Conservation (phyloP, 2,797 vertebrate species). For the Petrocephalus schoutedeni region DNA sequence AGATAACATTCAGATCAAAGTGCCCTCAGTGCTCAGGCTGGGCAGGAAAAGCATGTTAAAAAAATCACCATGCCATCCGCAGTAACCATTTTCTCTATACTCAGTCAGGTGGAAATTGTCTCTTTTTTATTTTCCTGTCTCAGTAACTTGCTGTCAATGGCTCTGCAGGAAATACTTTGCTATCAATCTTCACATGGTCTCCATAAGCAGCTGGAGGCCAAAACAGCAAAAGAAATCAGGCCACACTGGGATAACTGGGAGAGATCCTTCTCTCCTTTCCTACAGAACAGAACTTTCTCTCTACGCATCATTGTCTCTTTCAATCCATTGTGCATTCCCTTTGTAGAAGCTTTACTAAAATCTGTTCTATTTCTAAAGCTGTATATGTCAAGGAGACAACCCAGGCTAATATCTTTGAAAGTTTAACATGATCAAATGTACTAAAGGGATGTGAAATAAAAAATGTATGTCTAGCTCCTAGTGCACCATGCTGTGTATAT, state of each 20-base stretch:
- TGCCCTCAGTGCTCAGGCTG: slow-evolving; percentile 51
- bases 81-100: slow-evolving; percentile 43
- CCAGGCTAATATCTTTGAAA: not conserved
- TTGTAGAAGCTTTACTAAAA: not conserved
- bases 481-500: not conserved
- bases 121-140: slow-evolving; percentile 51
- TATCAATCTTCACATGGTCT: slow-evolving; percentile 49
- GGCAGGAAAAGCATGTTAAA: slow-evolving; percentile 31
- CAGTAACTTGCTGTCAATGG: slow-evolving; percentile 49
- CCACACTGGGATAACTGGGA: not conserved
- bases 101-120: slow-evolving; percentile 52
- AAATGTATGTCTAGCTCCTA: not conserved
- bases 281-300: not conserved
- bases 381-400: not conserved
- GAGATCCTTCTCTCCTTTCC: not conserved
- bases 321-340: not conserved
- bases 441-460: not conserved
- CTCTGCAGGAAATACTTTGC: slow-evolving; percentile 47
- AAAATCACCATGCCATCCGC: not conserved
- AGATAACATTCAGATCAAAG: slow-evolving; percentile 73
- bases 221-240: slow-evolving; percentile 42
- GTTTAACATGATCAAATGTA: not conserved
- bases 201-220: slow-evolving; percentile 40
- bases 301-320: not conserved
- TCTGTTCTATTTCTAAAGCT: not conserved